Evolutionary conservation across 2,797 vertebrate species (phyloP).

Genomic region (Potorous gilbertii): DNA sequence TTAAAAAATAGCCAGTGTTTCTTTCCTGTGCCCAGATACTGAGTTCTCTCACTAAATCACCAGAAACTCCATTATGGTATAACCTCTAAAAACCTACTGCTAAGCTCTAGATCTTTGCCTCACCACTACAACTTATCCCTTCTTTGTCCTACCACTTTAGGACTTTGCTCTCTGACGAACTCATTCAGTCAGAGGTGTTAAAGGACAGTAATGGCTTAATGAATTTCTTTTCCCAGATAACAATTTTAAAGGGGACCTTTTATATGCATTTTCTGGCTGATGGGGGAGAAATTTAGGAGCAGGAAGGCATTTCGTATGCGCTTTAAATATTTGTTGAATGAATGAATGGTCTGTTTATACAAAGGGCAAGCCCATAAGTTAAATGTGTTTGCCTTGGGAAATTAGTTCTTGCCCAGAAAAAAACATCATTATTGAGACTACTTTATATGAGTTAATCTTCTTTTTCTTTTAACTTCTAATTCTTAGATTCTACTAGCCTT

Average conservation of each 20-base stretch:
- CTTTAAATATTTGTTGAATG: slow-evolving; percentile 38
- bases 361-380: slow-evolving; percentile 35
- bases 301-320: not conserved
- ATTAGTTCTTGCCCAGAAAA: not conserved
- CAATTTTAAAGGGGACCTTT: not conserved
- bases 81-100: not conserved
- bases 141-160: not conserved
- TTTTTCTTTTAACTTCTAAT: not conserved
- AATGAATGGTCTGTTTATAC: slow-evolving; percentile 35
- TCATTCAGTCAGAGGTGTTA: not conserved
- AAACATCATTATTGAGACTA: slow-evolving; percentile 35
- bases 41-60: not conserved
- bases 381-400: slow-evolving; percentile 9
- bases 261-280: not conserved
- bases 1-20: not conserved
- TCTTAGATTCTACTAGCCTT: not conserved
- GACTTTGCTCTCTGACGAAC: not conserved
- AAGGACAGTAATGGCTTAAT: not conserved
- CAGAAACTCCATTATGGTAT: not conserved
- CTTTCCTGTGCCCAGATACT: not conserved
- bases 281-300: not conserved
- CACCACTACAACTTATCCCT: not conserved
- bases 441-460: slow-evolving; percentile 28
- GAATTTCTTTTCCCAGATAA: not conserved
- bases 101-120: not conserved